phyloP scores from a whole-genome alignment of 2,113 vertebrate species.

The Pluvialis apricaria region DNA sequence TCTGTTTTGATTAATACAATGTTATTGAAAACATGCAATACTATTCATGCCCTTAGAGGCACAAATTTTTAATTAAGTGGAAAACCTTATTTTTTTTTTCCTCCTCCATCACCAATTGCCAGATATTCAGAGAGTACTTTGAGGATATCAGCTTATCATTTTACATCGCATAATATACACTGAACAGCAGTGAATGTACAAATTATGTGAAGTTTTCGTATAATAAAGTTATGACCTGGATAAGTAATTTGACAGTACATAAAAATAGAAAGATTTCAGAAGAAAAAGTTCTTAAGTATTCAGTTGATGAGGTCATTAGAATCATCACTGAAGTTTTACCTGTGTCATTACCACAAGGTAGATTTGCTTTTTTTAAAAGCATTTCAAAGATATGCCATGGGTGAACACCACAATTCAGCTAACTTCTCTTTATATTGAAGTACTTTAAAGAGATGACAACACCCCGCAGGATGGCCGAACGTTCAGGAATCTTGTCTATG shows the following conservation, averaged over 20 bases:
- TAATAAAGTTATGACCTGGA: neutral
- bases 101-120: neutral
- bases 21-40: neutral
- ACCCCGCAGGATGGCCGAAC: neutral
- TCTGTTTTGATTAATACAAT: neutral
- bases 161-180: neutral
- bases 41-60: neutral
- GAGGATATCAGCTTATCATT: neutral
- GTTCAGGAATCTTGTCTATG: slow-evolving; percentile 60
- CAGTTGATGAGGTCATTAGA: neutral
- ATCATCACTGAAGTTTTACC: neutral
- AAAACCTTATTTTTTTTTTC: neutral
- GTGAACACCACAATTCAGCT: neutral
- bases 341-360: neutral
- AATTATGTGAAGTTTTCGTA: neutral
- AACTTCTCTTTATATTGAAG: neutral
- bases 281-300: no score
- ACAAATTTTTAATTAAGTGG: neutral
- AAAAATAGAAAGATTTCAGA: neutral
- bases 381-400: neutral
- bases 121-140: neutral
- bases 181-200: neutral
- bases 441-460: neutral
- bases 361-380: neutral
- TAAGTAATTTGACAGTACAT: neutral